A percentile compares a stretch with the other conserved stretches of the same genome.
These are phyloP conservation scores for Stenchaetothrips biformis DNA, from an alignment of 2,888 invertebrate species.

Conservation along the genomic window DNA sequence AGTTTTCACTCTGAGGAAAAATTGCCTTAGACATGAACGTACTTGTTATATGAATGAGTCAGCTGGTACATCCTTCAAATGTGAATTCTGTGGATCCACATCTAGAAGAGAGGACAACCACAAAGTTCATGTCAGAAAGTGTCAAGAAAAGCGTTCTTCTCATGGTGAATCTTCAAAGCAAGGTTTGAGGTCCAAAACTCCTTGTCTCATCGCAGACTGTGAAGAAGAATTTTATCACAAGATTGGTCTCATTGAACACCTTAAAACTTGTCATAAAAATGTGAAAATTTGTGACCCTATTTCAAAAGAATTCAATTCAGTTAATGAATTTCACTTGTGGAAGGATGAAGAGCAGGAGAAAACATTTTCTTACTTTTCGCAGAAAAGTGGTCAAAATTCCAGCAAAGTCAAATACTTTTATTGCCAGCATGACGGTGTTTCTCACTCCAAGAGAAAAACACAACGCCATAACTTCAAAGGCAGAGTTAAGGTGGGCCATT, in stretches of 20 bases:
- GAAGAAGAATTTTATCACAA: constrained; percentile 22
- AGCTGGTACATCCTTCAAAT: background rate
- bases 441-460: constrained; percentile 4
- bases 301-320: background rate
- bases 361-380: constrained; percentile 28
- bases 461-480: background rate
- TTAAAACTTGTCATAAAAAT: background rate
- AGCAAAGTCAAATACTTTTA: constrained; percentile 26
- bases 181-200: background rate
- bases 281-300: background rate
- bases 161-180: background rate
- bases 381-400: constrained; percentile 1
- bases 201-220: constrained; percentile 26
- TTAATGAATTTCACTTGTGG: constrained; percentile 24
- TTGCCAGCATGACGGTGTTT: constrained; percentile 27
- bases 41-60: background rate
- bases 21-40: too few relatives aligned
- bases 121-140: constrained; percentile 16
- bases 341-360: constrained; percentile 29
- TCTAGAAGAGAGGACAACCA: constrained; percentile 14
- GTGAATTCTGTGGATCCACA: background rate
- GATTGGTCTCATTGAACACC: constrained; percentile 22
- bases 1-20: too few relatives aligned
- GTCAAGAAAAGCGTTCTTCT: background rate
- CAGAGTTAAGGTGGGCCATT: constrained; percentile 4